Evolutionary conservation across 2,113 vertebrate genomes (phyloP).

Genomic region (human): DNA sequence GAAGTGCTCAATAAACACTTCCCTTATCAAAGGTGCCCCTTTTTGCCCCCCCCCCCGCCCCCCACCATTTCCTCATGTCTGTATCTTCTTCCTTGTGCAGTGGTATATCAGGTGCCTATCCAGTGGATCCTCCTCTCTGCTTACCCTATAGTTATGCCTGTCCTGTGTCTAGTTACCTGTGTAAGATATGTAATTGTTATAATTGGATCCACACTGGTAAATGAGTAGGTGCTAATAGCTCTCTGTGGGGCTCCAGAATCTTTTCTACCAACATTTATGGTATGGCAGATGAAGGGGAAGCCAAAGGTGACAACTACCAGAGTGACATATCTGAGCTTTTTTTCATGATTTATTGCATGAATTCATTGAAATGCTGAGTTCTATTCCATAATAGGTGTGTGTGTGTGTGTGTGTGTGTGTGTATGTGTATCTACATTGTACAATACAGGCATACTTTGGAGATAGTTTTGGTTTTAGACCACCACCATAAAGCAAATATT

Average conservation of each 20-base stretch:
- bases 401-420: too few relatives aligned
- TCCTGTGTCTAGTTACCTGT: neutral
- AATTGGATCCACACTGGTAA: neutral
- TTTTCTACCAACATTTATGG: neutral
- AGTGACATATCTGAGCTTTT: constrained; percentile 12
- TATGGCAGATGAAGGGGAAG: neutral
- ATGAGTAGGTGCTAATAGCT: constrained; percentile 17
- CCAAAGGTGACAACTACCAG: neutral
- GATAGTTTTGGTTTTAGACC: neutral
- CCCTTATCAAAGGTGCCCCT: neutral
- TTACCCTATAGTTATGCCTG: neutral
- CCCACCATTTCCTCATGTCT: neutral
- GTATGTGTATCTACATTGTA: neutral
- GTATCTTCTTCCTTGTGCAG: neutral
- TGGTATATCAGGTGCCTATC: neutral
- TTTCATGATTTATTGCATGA: constrained; percentile 27
- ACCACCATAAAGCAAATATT: neutral
- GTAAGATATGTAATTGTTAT: neutral
- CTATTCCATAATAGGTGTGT: neutral
- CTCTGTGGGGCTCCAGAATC: neutral
- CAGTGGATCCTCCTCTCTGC: neutral
- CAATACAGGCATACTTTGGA: neutral
- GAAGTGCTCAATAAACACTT: constrained; percentile 1
- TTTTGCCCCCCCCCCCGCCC: neutral
- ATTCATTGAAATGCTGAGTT: constrained; percentile 37